Conservation (phyloP, 1,140 invertebrate species). For the Drosophila miranda region DNA sequence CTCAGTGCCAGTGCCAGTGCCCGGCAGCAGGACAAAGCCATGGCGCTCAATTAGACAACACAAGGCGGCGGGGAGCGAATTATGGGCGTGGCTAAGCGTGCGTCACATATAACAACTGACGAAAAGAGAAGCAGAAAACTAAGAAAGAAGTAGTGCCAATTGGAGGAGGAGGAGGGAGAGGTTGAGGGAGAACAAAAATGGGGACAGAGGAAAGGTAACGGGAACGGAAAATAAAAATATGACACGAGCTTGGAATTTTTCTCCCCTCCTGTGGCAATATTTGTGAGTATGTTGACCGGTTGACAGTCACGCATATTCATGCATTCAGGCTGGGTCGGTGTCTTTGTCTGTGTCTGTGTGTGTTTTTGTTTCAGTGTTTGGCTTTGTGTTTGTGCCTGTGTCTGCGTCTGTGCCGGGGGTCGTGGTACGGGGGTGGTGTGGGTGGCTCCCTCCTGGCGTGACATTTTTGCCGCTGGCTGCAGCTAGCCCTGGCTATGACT, state of each 20-base stretch:
- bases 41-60: conserved; percentile 54
- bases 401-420: conserved; percentile 5
- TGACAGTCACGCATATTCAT: conserved; percentile 53
- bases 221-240: conserved; percentile 68
- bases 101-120: too few species aligned
- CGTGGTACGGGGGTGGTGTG: conserved; percentile 4
- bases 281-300: conserved; percentile 22
- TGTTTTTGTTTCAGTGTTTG: conserved; percentile 2
- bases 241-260: conserved; percentile 42
- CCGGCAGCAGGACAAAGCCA: conserved; percentile 23
- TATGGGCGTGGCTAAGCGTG: conserved; percentile 17
- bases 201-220: not conserved
- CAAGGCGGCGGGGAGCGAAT: conserved; percentile 6
- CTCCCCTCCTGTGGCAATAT: too few species aligned
- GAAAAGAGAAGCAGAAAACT: too few species aligned
- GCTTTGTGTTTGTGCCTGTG: not conserved
- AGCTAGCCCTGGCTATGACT: conserved; percentile 55
- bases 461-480: conserved; percentile 67
- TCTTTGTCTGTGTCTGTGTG: not conserved
- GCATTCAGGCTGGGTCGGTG: conserved; percentile 13
- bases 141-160: not conserved
- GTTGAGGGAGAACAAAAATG: not conserved
- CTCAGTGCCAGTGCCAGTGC: conserved; percentile 8
- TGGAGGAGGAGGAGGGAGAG: not conserved
- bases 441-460: conserved; percentile 39